These are phyloP conservation scores for Canis aureus DNA, from an alignment of 2,113 vertebrate species.

Conservation along the genomic window DNA sequence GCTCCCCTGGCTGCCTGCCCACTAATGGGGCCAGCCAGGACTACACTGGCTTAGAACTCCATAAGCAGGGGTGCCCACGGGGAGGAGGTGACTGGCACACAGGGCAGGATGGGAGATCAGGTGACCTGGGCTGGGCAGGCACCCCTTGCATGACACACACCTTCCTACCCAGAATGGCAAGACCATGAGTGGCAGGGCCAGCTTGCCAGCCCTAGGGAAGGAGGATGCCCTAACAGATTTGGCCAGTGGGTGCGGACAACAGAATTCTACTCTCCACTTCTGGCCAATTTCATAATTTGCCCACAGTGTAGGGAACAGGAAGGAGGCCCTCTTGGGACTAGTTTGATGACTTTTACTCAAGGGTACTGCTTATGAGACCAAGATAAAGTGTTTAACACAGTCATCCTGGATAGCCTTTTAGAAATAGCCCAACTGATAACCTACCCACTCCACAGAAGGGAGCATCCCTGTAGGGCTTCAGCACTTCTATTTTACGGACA, in stretches of 20 bases:
- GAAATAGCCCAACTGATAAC: not conserved
- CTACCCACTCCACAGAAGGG: not conserved
- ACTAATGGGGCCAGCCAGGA: not conserved
- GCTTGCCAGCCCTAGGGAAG: not conserved
- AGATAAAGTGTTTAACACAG: not conserved
- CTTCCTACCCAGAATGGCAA: not conserved
- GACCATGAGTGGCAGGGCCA: not conserved
- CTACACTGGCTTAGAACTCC: not conserved
- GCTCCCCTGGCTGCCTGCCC: not conserved
- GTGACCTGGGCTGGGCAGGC: not conserved
- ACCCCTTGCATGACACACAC: not conserved
- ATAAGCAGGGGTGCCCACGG: not conserved
- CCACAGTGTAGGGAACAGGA: not conserved
- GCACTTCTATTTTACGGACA: slow-evolving; percentile 9
- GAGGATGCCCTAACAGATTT: not conserved
- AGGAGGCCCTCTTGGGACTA: not conserved
- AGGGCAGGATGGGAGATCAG: not conserved
- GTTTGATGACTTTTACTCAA: not conserved
- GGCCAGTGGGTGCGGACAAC: not conserved
- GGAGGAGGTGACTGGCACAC: not conserved
- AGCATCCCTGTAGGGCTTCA: not conserved
- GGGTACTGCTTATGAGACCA: not conserved
- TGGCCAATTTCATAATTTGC: not conserved
- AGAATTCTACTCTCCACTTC: not conserved
- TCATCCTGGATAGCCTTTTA: not conserved